These are phyloP conservation scores for Catharus ustulatus DNA, from an alignment of 2,797 vertebrate genomes.

Conservation along the genomic window DNA sequence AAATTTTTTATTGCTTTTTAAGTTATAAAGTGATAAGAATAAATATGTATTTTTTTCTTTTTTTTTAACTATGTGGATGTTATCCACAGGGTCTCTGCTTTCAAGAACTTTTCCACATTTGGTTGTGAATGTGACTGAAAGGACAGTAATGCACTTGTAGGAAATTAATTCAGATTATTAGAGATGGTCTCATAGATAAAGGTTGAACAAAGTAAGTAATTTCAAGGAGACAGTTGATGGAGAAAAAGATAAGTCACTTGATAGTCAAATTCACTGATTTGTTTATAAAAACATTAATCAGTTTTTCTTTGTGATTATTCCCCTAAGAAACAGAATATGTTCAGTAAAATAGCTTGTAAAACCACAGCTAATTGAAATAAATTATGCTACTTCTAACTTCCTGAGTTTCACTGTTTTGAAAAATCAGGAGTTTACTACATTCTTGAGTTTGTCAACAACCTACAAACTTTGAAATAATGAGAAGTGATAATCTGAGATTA, in stretches of 20 bases:
- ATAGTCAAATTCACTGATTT: not conserved
- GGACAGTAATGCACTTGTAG: not conserved
- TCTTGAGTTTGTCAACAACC: not conserved
- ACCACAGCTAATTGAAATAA: conserved; percentile 13
- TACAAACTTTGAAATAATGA: not conserved
- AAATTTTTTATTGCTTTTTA: not conserved
- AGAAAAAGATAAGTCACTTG: not conserved
- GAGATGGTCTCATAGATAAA: not conserved
- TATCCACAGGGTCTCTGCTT: not conserved
- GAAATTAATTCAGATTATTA: not conserved
- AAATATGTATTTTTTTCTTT: not conserved
- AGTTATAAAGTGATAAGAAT: not conserved
- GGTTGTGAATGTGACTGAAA: not conserved
- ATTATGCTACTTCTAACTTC: not conserved
- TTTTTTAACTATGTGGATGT: not conserved
- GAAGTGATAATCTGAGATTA: not conserved
- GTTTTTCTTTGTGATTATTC: conserved; percentile 8
- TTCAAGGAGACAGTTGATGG: not conserved
- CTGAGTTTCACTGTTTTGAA: not conserved
- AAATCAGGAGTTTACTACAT: not conserved
- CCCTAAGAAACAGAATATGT: not conserved
- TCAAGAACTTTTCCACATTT: not conserved
- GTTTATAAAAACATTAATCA: not conserved
- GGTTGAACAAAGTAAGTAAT: not conserved
- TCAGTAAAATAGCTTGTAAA: conserved; percentile 16